Evolutionary conservation across 2,888 invertebrate genomes (phyloP), one percentile per base, ranked within the genome.

Genomic region (Buathra laborator): DNA sequence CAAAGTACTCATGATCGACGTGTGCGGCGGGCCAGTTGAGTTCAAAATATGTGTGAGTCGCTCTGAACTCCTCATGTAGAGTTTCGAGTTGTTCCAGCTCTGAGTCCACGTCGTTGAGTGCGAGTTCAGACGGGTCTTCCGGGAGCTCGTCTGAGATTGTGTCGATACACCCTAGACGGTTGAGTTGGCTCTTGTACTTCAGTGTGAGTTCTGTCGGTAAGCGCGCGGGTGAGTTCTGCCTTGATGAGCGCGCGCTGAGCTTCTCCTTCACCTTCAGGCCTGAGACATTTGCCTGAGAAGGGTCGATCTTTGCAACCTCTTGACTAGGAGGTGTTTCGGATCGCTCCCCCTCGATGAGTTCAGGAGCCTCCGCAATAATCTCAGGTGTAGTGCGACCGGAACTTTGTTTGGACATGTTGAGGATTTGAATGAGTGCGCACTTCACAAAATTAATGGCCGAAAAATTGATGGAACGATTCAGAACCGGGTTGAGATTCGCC

Each of bases 1-100:
- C 10, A 12, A 79, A 79, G 16, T 79, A 72, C 0, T 48, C n/a
- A 7, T 79, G 79, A 10, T 72, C 24, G 6, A 72, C 10, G 24
- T 29, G 29, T 0, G 14, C 2, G 0, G 71, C 70, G 0, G 79
- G 71, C 71, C 71, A 79, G 3, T 51, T 79, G 19, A 44, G 12
- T 29, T 71, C 71, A 12, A 72, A 64, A 3, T 53, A 51, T 6
- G n/a, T 7, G 16, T 71, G 78, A 4, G 7, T n/a, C 1, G 24
- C 14, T 2, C 7, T 0, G 6, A 76, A 76, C 1, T 24, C 16
- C 10, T n/a, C 19, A 32, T 76, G 77, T 0, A 66, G 2, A 14
- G 24, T 56, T 10, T 67, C 67, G 7, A 68, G n/a, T 24, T 48
- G 68, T 7, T 16, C 66, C 14, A 66, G 16, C 10, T 43, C 66